A percentile compares a stretch with the other conserved stretches of the same genome.
These are phyloP conservation scores for Stichodactyla helianthus DNA, from an alignment of 64 coral and sea anemone genomes.

Conservation along the genomic window DNA sequence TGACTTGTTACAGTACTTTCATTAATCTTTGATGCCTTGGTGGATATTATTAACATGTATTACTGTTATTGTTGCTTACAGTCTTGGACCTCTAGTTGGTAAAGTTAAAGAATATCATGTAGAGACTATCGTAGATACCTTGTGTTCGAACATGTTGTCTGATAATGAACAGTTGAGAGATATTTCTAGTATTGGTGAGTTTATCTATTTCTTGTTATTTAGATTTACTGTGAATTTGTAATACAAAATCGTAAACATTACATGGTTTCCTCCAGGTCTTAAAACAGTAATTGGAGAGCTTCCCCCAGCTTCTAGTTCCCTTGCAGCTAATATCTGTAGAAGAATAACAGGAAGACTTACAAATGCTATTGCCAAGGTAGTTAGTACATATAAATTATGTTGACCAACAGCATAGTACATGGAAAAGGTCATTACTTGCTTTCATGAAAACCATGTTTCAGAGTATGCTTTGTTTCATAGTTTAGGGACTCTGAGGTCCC, in stretches of 20 bases:
- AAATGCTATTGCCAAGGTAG: slow-evolving; percentile 93
- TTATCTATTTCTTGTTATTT: too few species aligned
- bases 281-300: slow-evolving; percentile 97
- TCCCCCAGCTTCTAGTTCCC: slow-evolving; percentile 88
- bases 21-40: too few species aligned
- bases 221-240: not conserved
- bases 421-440: too few species aligned
- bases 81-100: slow-evolving; percentile 87
- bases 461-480: too few species aligned
- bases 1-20: too few species aligned
- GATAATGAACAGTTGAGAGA: slow-evolving; percentile 96
- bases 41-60: not conserved
- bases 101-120: slow-evolving; percentile 99
- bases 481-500: not conserved
- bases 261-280: slow-evolving; percentile 45
- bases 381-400: not conserved
- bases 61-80: slow-evolving; percentile 7
- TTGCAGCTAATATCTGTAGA: slow-evolving; percentile 92
- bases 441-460: too few species aligned
- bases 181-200: slow-evolving; percentile 97
- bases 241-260: not conserved
- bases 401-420: too few species aligned
- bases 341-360: slow-evolving; percentile 96
- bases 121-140: slow-evolving; percentile 90
- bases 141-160: slow-evolving; percentile 97